Conservation (phyloP, 1,140 invertebrate genomes). For the Drosophila truncata region DNA sequence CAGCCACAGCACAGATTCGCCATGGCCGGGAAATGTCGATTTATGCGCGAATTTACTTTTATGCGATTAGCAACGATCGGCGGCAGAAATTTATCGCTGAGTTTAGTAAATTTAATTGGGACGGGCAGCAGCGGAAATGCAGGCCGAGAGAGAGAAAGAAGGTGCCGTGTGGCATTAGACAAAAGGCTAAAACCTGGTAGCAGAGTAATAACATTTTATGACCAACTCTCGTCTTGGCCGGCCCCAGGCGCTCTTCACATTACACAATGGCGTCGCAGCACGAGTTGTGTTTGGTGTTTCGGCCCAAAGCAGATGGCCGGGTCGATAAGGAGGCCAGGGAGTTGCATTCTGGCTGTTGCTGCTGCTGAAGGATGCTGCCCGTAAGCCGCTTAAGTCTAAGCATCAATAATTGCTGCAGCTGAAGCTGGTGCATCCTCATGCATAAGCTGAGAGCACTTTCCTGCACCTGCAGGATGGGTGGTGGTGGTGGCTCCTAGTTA, state of each 20-base stretch:
- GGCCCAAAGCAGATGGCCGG: conserved; percentile 47
- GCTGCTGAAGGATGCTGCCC: conserved; percentile 1
- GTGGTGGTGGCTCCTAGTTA: conserved; percentile 8
- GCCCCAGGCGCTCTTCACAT: conserved; percentile 48
- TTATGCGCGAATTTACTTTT: conserved; percentile 84
- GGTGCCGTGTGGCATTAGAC: conserved; percentile 56
- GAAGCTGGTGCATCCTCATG: conserved; percentile 1
- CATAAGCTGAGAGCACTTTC: not conserved
- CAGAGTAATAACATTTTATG: conserved; percentile 79
- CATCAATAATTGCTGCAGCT: conserved; percentile 59
- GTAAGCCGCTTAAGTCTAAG: conserved; percentile 65
- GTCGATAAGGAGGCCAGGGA: conserved; percentile 36
- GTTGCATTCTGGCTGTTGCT: not conserved
- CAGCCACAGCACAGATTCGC: conserved; percentile 22
- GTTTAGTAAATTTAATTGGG: conserved; percentile 84
- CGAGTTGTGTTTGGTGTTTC: conserved; percentile 16
- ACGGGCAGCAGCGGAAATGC: conserved; percentile 38
- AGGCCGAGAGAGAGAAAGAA: conserved; percentile 5
- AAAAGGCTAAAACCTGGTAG: conserved; percentile 72
- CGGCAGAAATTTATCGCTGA: conserved; percentile 77
- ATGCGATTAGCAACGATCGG: conserved; percentile 80
- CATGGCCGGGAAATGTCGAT: conserved; percentile 58
- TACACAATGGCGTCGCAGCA: conserved; percentile 51
- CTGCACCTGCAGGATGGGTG: not conserved
- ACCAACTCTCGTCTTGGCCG: conserved; percentile 38